Conservation (phyloP, 2,113 vertebrate species). For the Dasyurus viverrinus region DNA sequence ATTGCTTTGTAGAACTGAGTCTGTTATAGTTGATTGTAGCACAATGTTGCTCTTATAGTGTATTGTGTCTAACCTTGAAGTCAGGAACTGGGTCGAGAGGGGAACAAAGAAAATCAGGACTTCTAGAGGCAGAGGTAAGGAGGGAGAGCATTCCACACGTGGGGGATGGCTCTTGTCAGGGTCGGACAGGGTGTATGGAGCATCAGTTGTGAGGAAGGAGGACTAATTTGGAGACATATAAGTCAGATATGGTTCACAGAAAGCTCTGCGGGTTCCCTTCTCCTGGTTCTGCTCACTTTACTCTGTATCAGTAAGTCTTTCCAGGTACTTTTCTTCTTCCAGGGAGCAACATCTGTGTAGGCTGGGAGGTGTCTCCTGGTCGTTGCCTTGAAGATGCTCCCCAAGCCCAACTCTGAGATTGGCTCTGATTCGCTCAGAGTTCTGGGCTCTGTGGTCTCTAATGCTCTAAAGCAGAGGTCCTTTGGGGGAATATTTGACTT, state of each 20-base stretch:
- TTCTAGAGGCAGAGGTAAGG: not conserved
- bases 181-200: not conserved
- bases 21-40: too few relatives aligned
- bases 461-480: not conserved
- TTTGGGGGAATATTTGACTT: not conserved
- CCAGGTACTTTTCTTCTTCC: not conserved
- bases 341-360: not conserved
- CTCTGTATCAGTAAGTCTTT: too few relatives aligned
- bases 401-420: not conserved
- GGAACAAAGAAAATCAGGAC: not conserved
- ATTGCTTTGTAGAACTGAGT: too few relatives aligned
- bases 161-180: not conserved
- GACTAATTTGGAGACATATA: too few relatives aligned
- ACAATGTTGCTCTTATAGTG: too few relatives aligned
- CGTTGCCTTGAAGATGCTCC: not conserved
- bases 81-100: not conserved
- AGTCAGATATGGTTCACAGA: not conserved
- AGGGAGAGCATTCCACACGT: not conserved
- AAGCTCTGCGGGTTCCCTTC: not conserved
- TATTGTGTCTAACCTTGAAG: too few relatives aligned
- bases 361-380: not conserved
- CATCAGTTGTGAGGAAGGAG: too few relatives aligned
- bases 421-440: not conserved
- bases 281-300: too few relatives aligned
- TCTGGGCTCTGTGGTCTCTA: not conserved